phyloP scores from a whole-genome alignment of 2,113 vertebrate genomes.

The Notiomystis cincta region DNA sequence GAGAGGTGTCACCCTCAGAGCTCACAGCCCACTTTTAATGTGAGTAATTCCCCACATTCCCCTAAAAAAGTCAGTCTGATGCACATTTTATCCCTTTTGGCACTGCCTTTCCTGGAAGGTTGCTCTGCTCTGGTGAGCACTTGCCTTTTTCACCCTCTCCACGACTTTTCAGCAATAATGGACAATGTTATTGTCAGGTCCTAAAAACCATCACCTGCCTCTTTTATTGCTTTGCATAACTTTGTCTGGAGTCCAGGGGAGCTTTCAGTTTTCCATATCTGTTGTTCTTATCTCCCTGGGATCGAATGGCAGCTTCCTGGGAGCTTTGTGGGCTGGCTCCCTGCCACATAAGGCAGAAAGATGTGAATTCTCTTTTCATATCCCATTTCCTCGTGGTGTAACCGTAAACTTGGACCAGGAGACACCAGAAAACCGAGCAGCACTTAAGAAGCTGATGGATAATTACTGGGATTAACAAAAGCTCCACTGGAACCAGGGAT shows the following conservation, averaged over 20 bases:
- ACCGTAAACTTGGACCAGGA: neutral
- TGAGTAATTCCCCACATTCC: conserved; percentile 28
- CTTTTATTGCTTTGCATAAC: conserved; percentile 44
- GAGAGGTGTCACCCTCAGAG: conserved; percentile 25
- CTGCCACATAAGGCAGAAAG: neutral
- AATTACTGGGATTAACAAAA: neutral
- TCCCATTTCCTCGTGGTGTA: neutral
- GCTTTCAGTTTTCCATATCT: conserved; percentile 19
- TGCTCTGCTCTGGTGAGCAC: conserved; percentile 16
- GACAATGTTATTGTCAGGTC: conserved; percentile 47
- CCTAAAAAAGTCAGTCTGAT: conserved; percentile 24
- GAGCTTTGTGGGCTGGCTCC: neutral
- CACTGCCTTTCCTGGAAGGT: neutral
- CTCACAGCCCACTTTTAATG: conserved; percentile 4
- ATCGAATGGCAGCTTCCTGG: conserved; percentile 24
- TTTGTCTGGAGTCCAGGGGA: conserved; percentile 20
- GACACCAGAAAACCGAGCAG: neutral
- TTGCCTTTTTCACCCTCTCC: conserved; percentile 42
- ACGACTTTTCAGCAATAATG: conserved; percentile 11
- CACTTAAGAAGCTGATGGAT: neutral
- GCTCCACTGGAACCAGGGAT: neutral
- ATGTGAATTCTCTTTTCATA: neutral
- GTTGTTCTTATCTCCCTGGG: conserved; percentile 27
- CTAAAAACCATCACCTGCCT: conserved; percentile 51
- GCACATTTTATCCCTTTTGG: conserved; percentile 38